Evolutionary conservation across 1,140 invertebrate genomes (phyloP), one percentile per base, ranked within the genome.

Genomic region (Drosophila subobscura): DNA sequence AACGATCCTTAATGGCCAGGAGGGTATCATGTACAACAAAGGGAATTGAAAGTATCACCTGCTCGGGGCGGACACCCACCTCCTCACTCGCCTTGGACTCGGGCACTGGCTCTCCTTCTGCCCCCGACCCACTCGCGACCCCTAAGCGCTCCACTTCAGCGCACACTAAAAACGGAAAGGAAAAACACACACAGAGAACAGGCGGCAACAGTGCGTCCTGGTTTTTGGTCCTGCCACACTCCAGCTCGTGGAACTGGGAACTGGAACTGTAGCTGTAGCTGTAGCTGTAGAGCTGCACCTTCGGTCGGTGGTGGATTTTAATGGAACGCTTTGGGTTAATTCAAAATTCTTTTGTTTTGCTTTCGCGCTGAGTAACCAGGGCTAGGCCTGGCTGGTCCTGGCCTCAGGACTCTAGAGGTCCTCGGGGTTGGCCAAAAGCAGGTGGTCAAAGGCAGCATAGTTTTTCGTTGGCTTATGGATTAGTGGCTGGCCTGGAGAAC

Each of bases 241-340:
- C 42, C 60, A n/a, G 45, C 37, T 65, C n/a, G 10, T 49, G 29
- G 29, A 41, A 52, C 66, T 50, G 52, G n/a, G 42, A 45, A 45
- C 37, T 44, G 63, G 40, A 52, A 51, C 40, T 37, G 53, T 61
- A 16, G 29, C 50, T 54, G 51, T 37, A 16, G 29, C 42, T 27
- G 44, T 14, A 23, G 29, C 29, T 27, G 44, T 14, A 23, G 29
- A 7, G 42, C 55, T 57, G 55, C 44, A 46, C 55, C 42, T 47
- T 57, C 25, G 44, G 8, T 23, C 10, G 37, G 74, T 80, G 80
- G 80, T 85, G 80, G 81, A 77, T 86, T 85, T 85, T 88, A 71
- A 74, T 77, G 77, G 79, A 73, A 84, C 80, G 79, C 75, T 77
- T 85, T 85, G 64, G 68, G 77, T 85, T 85, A 81, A 86, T 86